Evolutionary conservation across 2,888 invertebrate species (phyloP), one percentile per base, ranked within the genome.

Genomic region (Dugesia japonica): DNA sequence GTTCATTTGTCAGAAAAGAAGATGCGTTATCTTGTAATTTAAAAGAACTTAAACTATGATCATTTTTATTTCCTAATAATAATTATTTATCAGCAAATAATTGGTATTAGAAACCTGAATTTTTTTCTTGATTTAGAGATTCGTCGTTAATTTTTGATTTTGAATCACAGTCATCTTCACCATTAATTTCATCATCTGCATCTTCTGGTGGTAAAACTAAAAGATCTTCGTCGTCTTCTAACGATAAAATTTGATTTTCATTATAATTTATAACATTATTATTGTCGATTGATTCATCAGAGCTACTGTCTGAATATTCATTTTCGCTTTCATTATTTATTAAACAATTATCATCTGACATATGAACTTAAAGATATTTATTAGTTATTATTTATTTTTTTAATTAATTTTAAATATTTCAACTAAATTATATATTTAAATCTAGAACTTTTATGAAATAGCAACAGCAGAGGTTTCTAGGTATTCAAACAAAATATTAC

Each of bases 1-100:
- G 56, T 56, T 56, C 56, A 20, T n/a, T 56, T n/a, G 56, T 56
- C 56, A 56, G 56, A 23, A 56, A 56, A 56, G 56, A 56, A 56
- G 56, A n/a, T 4, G n/a, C 56, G n/a, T 56, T 56, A n/a, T 56
- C 56, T 23, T 56, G 56, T 9, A 56, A n/a, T n/a, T 56, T 56
- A 23, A 56, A 56, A n/a, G 56, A 56, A 56, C n/a, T 56, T n/a
- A 56, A 23, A 56, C 56, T 56, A 23, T 56, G 56, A 4, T 56
- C 56, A 23, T 56, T 56, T 56, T 56, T 56, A 23, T 56, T 56
- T 4, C 56, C 56, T 56, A 23, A n/a, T 13, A 56, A 38, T 38
- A 38, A 38, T 38, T 38, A 9, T 9, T 38, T 38, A 9, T 38
- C 38, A 38, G 17, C 38, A 38, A 38, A 13, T 17, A 38, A 13